These are phyloP conservation scores for Eulacestoma nigropectus DNA, from an alignment of 2,113 vertebrate species.

Conservation along the genomic window DNA sequence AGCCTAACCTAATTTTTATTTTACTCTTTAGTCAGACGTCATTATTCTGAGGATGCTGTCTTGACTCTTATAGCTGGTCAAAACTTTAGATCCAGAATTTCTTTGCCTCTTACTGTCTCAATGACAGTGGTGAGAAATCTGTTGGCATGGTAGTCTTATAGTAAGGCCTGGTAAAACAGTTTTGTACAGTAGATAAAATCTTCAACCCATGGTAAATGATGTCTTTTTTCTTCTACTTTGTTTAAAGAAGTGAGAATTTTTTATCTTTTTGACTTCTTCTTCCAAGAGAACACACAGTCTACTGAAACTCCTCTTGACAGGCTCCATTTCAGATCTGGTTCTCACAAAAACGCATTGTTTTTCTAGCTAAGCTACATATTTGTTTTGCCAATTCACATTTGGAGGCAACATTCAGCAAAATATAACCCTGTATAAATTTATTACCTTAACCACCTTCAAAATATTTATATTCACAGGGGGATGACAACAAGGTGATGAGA, in stretches of 20 bases:
- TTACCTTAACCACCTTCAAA: not conserved
- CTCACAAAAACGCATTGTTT: not conserved
- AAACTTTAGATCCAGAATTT: not conserved
- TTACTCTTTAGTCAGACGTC: fast-evolving
- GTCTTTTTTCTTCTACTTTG: not conserved
- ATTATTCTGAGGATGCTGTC: not conserved
- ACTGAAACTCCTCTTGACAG: not conserved
- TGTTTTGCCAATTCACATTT: not conserved
- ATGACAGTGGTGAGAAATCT: not conserved
- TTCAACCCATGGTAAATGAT: not conserved
- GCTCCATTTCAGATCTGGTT: not conserved
- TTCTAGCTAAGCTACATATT: not conserved
- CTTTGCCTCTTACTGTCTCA: not conserved
- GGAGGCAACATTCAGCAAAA: not conserved
- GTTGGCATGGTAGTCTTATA: not conserved
- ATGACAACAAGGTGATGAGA: not conserved
- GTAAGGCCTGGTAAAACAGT: not conserved
- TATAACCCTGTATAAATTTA: not conserved
- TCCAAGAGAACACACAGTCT: not conserved
- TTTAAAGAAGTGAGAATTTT: not conserved
- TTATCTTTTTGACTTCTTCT: not conserved
- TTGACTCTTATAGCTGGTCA: not conserved
- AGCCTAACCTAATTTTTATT: not conserved
- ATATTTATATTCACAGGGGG: not conserved
- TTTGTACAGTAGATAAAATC: not conserved